Percentiles rank a stretch among this genome's conserved stretches.
Evolutionary conservation across 2,888 invertebrate species (phyloP).

Genomic region (Polydesmus complanatus): DNA sequence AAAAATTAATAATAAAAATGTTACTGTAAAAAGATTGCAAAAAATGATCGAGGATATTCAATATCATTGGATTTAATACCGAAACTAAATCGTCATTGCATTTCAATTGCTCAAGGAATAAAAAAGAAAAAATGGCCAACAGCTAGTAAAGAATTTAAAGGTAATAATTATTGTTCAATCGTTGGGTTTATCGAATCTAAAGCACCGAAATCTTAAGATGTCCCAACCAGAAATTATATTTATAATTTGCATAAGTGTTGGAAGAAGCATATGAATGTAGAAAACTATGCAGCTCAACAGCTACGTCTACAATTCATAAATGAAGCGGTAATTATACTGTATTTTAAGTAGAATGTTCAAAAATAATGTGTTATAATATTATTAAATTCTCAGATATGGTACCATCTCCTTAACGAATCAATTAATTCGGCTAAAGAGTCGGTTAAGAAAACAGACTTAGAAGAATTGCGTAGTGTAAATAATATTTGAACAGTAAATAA

Average conservation of each 20-base stretch:
- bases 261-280: neutral
- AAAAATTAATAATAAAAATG: neutral
- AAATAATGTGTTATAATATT: no score
- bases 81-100: neutral
- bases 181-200: neutral
- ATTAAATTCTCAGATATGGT: neutral
- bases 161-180: neutral
- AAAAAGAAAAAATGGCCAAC: neutral
- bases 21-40: neutral
- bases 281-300: neutral
- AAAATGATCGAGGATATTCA: neutral
- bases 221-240: neutral
- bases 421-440: neutral
- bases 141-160: neutral
- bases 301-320: neutral
- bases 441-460: neutral
- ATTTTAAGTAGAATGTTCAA: neutral
- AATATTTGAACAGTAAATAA: no score
- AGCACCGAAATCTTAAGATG: neutral
- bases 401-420: neutral
- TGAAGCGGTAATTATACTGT: neutral
- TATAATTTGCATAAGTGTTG: neutral
- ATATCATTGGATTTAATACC: neutral
- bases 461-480: neutral
- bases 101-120: neutral